Base-by-base conservation (phyloP, 2,797 vertebrate species). In the Clarias platycephalus region DNA sequence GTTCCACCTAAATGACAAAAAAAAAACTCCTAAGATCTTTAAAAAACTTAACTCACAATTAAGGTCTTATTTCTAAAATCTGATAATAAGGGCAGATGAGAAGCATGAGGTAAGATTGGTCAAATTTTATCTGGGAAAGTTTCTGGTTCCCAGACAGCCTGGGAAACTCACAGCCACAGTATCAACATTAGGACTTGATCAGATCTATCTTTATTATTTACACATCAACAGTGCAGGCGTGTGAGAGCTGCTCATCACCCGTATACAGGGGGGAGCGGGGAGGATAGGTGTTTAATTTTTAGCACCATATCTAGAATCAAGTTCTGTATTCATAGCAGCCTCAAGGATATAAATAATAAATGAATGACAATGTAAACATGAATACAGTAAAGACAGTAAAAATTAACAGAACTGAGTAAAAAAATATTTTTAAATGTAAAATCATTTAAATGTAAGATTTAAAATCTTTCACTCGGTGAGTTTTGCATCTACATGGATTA, bases 201-300 rank as follows among this genome's bases (percentile, higher is more conserved):
- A 87, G 87, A 91, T 91, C 91, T 90, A 1, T 82, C 82, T 68
- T 83, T 81, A 15, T 70, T 88, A 87, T 91, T 92, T 88, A 91
- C 87, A 90, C 91, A 87, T 90, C 92, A 93, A 93, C 90, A 90
- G 84, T 62, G 83, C 49, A 76, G 88, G 84, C 89, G 28, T 89
- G 75, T 58, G 55, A 66, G 55, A 66, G 80, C 74, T 70, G 58
- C 55, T 84, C 57, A 55, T 87, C 86, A 82, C 64, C 31, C 44
- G 44, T 49, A 28, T 85, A 80, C 22, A 81, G 57, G 75, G 53
- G 34, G 62, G 77, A 0, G 10, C 7, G 44, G 44, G 49, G 49
- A 3, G 2, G 2, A 2, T 44, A 9, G 44, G 10, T 49, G 49
- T 3, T 44, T 13, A 13, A 49, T 49, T 49, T 49, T 49, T 49